Percentiles rank a stretch among this genome's conserved stretches.
Evolutionary conservation across 2,797 vertebrate genomes (phyloP).

Genomic region (Mallotus villosus): DNA sequence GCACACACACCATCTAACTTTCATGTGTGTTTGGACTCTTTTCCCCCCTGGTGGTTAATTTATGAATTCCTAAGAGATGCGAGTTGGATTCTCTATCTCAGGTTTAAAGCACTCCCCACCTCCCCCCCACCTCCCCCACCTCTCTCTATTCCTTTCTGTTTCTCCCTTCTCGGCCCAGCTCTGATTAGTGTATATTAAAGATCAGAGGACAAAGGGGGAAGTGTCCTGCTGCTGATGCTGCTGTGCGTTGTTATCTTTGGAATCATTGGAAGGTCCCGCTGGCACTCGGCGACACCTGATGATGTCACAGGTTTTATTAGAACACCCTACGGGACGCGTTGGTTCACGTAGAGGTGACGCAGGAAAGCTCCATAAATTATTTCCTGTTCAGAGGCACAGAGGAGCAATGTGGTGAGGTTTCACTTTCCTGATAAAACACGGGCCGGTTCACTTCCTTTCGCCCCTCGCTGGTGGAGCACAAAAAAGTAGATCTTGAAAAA

Average conservation of each 20-base stretch:
- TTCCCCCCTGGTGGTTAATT: constrained; percentile 68
- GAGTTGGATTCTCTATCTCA: constrained; percentile 51
- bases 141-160: constrained; percentile 69
- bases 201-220: constrained; percentile 84
- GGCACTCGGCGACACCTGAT: constrained; percentile 78
- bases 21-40: constrained; percentile 73
- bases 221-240: constrained; percentile 83
- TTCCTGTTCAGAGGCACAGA: constrained; percentile 42
- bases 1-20: constrained; percentile 58
- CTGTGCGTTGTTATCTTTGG: constrained; percentile 90
- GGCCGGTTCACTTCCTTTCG: constrained; percentile 18
- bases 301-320: constrained; percentile 82
- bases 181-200: constrained; percentile 87
- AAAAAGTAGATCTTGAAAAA: neutral
- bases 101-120: constrained; percentile 51
- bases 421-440: constrained; percentile 47
- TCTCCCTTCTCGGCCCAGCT: constrained; percentile 76
- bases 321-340: constrained; percentile 76
- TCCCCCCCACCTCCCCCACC: constrained; percentile 17
- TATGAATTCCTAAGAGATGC: constrained; percentile 69
- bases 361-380: constrained; percentile 65
- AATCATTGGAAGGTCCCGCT: constrained; percentile 78
- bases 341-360: constrained; percentile 76
- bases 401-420: constrained; percentile 43
- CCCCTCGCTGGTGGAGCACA: neutral